Percentiles rank a stretch among this genome's conserved stretches.
phyloP scores from a whole-genome alignment of 2,888 invertebrate genomes.

The Sussaba pulchella region DNA sequence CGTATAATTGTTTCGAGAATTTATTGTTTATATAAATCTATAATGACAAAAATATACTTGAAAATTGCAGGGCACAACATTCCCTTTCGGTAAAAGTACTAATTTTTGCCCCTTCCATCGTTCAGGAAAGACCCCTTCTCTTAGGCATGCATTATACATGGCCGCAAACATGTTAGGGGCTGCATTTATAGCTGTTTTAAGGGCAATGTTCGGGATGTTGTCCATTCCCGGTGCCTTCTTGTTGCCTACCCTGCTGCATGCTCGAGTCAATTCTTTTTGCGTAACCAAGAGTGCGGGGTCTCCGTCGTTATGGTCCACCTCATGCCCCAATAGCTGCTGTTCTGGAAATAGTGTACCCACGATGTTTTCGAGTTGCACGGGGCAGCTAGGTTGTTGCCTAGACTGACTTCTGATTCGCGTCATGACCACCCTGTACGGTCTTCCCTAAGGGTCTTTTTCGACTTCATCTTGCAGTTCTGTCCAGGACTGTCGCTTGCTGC shows the following conservation, averaged over 20 bases:
- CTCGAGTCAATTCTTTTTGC: neutral
- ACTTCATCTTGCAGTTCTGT: slow-evolving; percentile 40
- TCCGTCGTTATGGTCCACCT: too few relatives aligned
- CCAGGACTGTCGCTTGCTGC: slow-evolving; percentile 49
- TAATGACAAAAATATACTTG: too few relatives aligned
- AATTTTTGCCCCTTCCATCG: slow-evolving; percentile 49
- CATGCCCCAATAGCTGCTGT: too few relatives aligned
- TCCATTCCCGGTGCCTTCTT: neutral
- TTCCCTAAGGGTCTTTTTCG: slow-evolving; percentile 56
- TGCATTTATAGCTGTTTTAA: slow-evolving; percentile 19
- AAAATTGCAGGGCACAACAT: too few relatives aligned
- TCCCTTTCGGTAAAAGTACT: slow-evolving; percentile 20
- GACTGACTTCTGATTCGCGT: too few relatives aligned
- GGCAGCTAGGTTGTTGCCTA: too few relatives aligned
- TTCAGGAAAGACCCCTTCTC: slow-evolving; percentile 28
- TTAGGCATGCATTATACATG: slow-evolving; percentile 49
- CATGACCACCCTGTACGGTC: slow-evolving; percentile 50
- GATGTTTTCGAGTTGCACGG: too few relatives aligned
- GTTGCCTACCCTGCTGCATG: neutral
- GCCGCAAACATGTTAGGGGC: slow-evolving; percentile 37
- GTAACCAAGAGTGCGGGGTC: neutral
- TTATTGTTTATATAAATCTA: too few relatives aligned
- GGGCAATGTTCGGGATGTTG: neutral
- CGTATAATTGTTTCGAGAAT: too few relatives aligned
- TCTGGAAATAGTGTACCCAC: too few relatives aligned